Evolutionary conservation across 1,140 invertebrate genomes (phyloP).

Genomic region (Hyles euphorbiae): DNA sequence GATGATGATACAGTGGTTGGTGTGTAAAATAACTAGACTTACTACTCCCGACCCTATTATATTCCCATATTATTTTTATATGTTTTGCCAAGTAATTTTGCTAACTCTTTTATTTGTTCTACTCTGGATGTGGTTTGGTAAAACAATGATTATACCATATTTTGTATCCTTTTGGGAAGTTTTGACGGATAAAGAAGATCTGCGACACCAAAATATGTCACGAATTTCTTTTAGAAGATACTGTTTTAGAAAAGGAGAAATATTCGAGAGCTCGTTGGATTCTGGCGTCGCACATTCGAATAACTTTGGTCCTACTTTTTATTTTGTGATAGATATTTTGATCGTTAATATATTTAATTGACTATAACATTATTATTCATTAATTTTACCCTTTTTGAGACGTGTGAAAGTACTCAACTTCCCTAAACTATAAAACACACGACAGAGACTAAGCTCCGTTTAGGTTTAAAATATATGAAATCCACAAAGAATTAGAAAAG

Average conservation of each 20-base stretch:
- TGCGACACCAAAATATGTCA: constrained; percentile 15
- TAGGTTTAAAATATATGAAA: no score
- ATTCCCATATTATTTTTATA: constrained; percentile 63
- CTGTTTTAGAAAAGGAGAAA: constrained; percentile 61
- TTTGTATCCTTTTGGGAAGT: constrained; percentile 37
- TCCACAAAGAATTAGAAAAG: no score
- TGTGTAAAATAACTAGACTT: constrained; percentile 50
- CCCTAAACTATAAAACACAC: no score
- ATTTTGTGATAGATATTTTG: constrained; percentile 21
- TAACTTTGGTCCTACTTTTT: background rate
- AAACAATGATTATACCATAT: constrained; percentile 43
- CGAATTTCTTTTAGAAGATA: constrained; percentile 48
- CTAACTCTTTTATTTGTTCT: constrained; percentile 39
- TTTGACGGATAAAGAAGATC: constrained; percentile 15
- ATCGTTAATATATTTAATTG: background rate
- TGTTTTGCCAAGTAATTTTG: constrained; percentile 57
- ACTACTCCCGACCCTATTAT: constrained; percentile 53
- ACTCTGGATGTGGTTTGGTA: constrained; percentile 49
- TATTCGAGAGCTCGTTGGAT: constrained; percentile 43
- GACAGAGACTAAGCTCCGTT: no score
- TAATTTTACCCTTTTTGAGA: no score
- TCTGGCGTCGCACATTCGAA: constrained; percentile 14
- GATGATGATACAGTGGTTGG: constrained; percentile 59
- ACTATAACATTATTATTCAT: no score
- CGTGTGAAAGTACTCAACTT: no score